Conservation (phyloP, 92 coral and sea anemone species). For the Micromussa lordhowensis region DNA sequence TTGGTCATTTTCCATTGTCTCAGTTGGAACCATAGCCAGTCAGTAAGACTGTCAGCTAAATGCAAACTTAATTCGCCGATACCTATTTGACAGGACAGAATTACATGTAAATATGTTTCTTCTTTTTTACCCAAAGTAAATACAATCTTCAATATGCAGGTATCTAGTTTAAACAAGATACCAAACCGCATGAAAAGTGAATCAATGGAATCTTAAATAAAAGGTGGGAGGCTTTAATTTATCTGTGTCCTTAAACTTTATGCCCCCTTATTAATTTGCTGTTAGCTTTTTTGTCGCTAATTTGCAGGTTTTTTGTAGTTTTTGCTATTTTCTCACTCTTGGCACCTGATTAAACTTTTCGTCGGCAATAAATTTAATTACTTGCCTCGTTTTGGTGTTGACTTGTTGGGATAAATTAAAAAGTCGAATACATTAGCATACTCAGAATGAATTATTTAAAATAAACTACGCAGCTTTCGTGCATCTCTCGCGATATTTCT, state of each 20-base stretch:
- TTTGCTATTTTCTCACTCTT: background rate
- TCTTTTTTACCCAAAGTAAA: slow-evolving; percentile 1
- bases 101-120: background rate
- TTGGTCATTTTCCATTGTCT: background rate
- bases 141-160: slow-evolving; percentile 10
- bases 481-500: slow-evolving; percentile 14
- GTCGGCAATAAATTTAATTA: background rate
- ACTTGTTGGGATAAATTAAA: slow-evolving; percentile 39
- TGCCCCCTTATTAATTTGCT: background rate
- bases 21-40: background rate
- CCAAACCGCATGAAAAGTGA: background rate
- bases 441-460: slow-evolving; percentile 42
- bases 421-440: slow-evolving; percentile 39
- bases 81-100: background rate
- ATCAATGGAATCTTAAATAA: background rate
- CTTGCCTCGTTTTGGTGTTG: slow-evolving; percentile 40
- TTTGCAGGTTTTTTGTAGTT: background rate
- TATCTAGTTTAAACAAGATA: background rate
- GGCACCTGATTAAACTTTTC: slow-evolving; percentile 23
- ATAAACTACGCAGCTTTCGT: slow-evolving; percentile 42
- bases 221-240: background rate
- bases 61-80: background rate
- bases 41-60: background rate
- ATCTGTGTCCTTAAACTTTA: background rate
- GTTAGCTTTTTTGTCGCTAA: background rate